Evolutionary conservation across 2,113 vertebrate species (phyloP).

Genomic region (Phasianus colchicus): DNA sequence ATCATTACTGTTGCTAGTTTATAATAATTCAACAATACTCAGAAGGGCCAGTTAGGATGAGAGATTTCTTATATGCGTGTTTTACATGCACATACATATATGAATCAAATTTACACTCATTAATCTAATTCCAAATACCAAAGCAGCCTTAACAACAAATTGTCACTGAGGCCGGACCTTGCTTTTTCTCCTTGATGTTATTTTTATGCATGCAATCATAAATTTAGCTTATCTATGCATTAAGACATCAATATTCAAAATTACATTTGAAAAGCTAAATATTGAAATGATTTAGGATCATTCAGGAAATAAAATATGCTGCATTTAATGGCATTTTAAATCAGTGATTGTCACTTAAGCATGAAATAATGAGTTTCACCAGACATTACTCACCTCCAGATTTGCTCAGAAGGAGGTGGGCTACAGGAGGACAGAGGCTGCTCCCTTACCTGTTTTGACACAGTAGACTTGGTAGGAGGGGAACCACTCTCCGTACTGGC

Average conservation of each 20-base stretch:
- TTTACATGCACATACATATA: not conserved
- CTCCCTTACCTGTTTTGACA: slow-evolving; percentile 80
- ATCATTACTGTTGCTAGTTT: not conserved
- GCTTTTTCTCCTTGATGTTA: not conserved
- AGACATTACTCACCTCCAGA: not conserved
- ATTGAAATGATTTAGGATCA: not conserved
- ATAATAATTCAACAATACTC: not conserved
- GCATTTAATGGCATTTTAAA: not conserved
- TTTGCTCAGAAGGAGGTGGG: not conserved
- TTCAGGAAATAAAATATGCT: not conserved
- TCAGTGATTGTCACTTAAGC: not conserved
- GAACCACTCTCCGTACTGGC: slow-evolving; percentile 89
- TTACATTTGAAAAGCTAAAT: not conserved
- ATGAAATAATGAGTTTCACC: not conserved
- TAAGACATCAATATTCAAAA: not conserved
- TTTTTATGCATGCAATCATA: not conserved
- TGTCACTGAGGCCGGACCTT: not conserved
- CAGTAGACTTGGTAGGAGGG: slow-evolving; percentile 88
- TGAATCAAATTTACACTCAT: not conserved
- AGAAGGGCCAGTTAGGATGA: not conserved
- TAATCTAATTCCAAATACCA: not conserved
- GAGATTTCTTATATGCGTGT: not conserved
- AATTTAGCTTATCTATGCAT: not conserved
- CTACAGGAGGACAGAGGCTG: accelerated
- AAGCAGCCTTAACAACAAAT: not conserved